phyloP scores from a whole-genome alignment of 1,140 invertebrate genomes.

The Rhagoletis zephyria region DNA sequence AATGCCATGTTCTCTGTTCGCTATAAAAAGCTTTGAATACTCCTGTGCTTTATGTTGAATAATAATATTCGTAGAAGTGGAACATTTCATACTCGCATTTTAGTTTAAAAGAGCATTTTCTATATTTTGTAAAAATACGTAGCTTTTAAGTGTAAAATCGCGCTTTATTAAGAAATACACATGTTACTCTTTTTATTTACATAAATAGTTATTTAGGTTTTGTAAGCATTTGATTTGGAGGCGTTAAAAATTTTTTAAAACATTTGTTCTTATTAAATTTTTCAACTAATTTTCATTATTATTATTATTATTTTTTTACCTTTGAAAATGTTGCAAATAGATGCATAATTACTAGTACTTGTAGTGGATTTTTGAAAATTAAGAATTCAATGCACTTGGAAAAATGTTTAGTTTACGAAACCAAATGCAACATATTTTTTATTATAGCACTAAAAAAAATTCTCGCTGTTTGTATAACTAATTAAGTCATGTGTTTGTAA shows the following conservation, averaged over 20 bases:
- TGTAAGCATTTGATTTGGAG: too few relatives aligned
- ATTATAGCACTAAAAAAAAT: too few relatives aligned
- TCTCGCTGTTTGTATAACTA: too few relatives aligned
- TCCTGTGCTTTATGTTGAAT: not conserved
- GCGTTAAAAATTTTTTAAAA: too few relatives aligned
- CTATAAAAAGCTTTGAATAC: not conserved
- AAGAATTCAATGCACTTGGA: too few relatives aligned
- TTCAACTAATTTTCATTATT: not conserved
- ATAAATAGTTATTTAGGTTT: too few relatives aligned
- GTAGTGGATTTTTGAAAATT: too few relatives aligned
- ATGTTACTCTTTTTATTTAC: not conserved
- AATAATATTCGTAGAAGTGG: not conserved
- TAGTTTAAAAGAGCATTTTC: not conserved
- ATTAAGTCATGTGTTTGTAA: too few relatives aligned
- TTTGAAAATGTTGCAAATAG: not conserved
- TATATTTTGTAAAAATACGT: not conserved
- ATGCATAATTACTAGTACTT: too few relatives aligned
- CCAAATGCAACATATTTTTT: too few relatives aligned
- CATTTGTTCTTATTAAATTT: not conserved
- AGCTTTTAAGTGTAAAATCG: not conserved
- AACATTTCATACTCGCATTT: slow-evolving; percentile 19
- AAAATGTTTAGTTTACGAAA: too few relatives aligned
- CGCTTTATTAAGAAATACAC: not conserved
- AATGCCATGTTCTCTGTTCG: not conserved
- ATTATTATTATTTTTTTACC: not conserved